Evolutionary conservation across 1,140 invertebrate species (phyloP).

Genomic region (Coelopa frigida): DNA sequence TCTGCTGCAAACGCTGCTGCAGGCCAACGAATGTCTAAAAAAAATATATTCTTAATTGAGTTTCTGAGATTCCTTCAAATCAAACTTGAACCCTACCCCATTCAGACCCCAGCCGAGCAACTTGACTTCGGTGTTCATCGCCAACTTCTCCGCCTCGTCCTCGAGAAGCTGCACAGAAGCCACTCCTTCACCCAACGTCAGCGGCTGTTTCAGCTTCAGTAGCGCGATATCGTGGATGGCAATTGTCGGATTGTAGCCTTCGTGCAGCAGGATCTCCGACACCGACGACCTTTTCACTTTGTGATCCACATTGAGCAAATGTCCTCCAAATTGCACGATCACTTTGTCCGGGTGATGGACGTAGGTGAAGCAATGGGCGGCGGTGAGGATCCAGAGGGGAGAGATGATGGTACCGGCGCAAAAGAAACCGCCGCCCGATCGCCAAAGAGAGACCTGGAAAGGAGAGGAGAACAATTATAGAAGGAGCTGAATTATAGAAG

Average conservation of each 20-base stretch:
- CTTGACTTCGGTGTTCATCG: constrained; percentile 13
- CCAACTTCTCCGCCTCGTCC: constrained; percentile 10
- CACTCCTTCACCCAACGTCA: constrained; percentile 2
- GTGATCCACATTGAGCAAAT: constrained; percentile 14
- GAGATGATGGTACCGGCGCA: constrained; percentile 38
- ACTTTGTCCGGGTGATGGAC: constrained; percentile 15
- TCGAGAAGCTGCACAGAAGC: constrained; percentile 17
- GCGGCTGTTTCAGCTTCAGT: constrained; percentile 17
- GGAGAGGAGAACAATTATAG: no score
- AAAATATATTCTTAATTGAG: background rate
- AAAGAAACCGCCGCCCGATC: constrained; percentile 16
- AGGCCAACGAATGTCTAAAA: constrained; percentile 34
- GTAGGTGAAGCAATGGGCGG: constrained; percentile 31
- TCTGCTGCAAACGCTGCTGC: constrained; percentile 34
- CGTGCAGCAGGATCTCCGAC: constrained; percentile 25
- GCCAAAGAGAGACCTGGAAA: constrained; percentile 27
- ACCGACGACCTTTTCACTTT: constrained; percentile 18
- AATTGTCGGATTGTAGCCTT: constrained; percentile 27
- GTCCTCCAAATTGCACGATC: constrained; percentile 29
- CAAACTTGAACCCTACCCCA: constrained; percentile 15
- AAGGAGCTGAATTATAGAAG: no score
- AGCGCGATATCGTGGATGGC: constrained; percentile 34
- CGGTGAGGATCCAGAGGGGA: constrained; percentile 29
- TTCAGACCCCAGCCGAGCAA: constrained; percentile 40
- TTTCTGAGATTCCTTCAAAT: background rate